Evolutionary conservation across 2,113 vertebrate species (phyloP).

Genomic region (Laticauda laticaudata): DNA sequence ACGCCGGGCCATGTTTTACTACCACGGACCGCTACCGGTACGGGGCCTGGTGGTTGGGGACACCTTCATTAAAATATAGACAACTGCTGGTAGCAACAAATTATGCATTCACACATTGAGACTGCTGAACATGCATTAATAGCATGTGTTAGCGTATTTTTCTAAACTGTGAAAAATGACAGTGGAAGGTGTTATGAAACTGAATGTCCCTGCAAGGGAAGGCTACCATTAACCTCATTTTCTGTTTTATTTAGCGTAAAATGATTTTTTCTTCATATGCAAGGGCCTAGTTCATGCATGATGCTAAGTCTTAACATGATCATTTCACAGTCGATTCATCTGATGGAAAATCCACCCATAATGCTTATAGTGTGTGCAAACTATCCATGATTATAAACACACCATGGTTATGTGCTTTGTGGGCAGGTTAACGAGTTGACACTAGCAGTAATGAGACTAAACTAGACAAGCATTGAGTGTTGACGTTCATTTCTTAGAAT

Average conservation of each 20-base stretch:
- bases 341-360: not conserved
- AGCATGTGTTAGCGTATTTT: not conserved
- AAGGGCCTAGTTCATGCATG: not conserved
- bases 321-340: not conserved
- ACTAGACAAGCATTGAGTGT: not conserved
- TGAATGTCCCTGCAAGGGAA: not conserved
- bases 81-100: not conserved
- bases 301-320: not conserved
- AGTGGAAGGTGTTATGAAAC: not conserved
- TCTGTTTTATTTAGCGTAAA: not conserved
- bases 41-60: no score
- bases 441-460: not conserved
- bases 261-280: not conserved
- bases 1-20: no score
- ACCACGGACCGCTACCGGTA: no score
- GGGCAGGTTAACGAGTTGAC: not conserved
- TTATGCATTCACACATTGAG: not conserved
- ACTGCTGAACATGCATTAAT: not conserved
- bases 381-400: not conserved
- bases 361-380: not conserved
- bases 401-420: not conserved
- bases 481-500: not conserved
- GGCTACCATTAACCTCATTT: not conserved
- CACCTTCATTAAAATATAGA: not conserved
- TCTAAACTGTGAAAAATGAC: not conserved